These are phyloP conservation scores for Onychostruthus taczanowskii DNA, from an alignment of 2,113 vertebrate species.

Conservation along the genomic window DNA sequence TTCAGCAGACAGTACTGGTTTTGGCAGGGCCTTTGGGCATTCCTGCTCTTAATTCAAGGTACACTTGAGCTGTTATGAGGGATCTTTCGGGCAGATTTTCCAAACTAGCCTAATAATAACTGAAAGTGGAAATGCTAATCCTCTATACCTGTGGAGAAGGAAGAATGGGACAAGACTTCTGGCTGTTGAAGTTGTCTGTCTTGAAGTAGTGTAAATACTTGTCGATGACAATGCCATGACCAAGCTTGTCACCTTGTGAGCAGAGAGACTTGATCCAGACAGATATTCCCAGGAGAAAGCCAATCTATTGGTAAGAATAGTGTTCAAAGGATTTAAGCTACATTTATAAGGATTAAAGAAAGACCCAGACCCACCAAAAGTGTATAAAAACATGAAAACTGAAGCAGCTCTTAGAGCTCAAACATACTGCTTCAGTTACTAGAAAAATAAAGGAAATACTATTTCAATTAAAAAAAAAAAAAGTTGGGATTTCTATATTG, in stretches of 20 bases:
- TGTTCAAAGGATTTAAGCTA: neutral
- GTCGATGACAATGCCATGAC: accelerated
- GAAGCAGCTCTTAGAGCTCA: neutral
- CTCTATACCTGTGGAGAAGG: neutral
- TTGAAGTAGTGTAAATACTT: neutral
- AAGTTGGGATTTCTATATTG: neutral
- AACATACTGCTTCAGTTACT: neutral
- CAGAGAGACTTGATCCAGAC: neutral
- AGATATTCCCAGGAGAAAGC: neutral
- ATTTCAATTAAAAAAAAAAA: neutral
- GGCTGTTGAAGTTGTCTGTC: neutral
- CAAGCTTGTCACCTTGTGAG: neutral
- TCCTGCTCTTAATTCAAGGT: neutral
- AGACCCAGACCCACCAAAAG: neutral
- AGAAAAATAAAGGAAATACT: neutral
- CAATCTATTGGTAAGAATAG: neutral
- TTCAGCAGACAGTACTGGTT: neutral
- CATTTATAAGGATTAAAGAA: neutral
- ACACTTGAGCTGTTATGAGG: neutral
- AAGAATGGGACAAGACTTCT: neutral
- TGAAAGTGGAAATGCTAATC: neutral
- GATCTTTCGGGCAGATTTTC: neutral
- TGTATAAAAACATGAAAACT: neutral
- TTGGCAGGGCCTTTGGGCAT: neutral
- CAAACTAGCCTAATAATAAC: neutral